These are phyloP conservation scores for Papilio protenor DNA, from an alignment of 2,888 invertebrate species.

Conservation along the genomic window DNA sequence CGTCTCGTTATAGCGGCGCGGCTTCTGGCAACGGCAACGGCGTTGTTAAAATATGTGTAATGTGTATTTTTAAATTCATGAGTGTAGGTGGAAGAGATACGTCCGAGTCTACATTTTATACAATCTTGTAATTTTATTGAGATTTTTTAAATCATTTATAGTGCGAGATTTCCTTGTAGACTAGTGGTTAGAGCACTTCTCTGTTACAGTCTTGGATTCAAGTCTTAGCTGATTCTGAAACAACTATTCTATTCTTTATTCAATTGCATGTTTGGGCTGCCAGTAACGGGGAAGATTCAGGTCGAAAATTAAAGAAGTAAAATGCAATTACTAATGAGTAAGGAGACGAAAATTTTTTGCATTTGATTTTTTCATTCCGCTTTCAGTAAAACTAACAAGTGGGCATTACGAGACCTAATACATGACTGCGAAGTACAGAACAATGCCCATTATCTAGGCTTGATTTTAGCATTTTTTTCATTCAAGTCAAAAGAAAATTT, in stretches of 20 bases:
- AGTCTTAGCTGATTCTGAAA: too few relatives aligned
- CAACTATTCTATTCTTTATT: too few relatives aligned
- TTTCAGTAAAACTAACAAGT: not conserved
- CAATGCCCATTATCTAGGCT: conserved; percentile 43
- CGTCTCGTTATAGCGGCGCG: conserved; percentile 28
- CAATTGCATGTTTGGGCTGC: too few relatives aligned
- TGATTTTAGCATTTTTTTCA: conserved; percentile 33
- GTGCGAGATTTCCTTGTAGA: not conserved
- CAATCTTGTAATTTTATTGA: not conserved
- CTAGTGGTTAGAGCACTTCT: not conserved
- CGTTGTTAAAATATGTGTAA: conserved; percentile 16
- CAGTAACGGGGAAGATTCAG: too few relatives aligned
- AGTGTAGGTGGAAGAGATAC: conserved; percentile 15
- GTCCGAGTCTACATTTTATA: not conserved
- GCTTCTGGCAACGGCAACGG: conserved; percentile 29
- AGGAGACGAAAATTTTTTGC: too few relatives aligned
- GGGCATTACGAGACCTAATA: conserved; percentile 30
- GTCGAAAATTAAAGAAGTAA: too few relatives aligned
- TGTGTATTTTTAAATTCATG: conserved; percentile 31
- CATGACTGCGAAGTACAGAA: conserved; percentile 31
- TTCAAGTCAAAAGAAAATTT: conserved; percentile 24
- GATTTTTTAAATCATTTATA: not conserved
- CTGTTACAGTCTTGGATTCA: not conserved
- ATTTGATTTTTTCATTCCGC: too few relatives aligned
- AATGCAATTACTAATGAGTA: too few relatives aligned